A percentile compares a stretch with the other conserved stretches of the same genome.
Evolutionary conservation across 1,140 invertebrate genomes (phyloP).

Genomic region (Spodoptera frugiperda): DNA sequence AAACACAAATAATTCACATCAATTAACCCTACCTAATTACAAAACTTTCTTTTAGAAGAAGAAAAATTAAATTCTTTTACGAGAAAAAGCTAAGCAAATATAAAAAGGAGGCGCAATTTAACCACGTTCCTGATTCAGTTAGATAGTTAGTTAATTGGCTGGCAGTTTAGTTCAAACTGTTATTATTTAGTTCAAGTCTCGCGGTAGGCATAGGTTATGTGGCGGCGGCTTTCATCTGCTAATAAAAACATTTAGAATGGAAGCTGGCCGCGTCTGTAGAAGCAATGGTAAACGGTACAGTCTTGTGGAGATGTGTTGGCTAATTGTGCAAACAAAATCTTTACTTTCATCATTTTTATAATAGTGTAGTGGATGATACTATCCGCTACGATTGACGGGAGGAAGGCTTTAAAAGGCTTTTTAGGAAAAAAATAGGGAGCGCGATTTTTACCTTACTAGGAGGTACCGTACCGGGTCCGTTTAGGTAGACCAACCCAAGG

Average conservation of each 20-base stretch:
- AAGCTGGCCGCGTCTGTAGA: conserved; percentile 28
- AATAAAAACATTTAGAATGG: conserved; percentile 47
- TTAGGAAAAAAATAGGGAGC: no score
- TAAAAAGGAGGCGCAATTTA: neutral
- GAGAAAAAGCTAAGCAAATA: neutral
- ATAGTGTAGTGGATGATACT: no score
- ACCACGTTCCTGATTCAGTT: neutral
- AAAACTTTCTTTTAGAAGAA: no score
- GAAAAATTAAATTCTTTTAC: neutral
- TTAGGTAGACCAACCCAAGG: no score
- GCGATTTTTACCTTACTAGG: no score
- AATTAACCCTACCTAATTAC: no score
- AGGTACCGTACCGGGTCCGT: no score
- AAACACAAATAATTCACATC: no score
- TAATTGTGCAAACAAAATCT: no score
- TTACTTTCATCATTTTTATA: no score
- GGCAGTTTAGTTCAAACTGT: conserved; percentile 25
- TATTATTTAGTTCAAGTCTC: conserved; percentile 15
- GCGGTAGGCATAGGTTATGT: conserved; percentile 27
- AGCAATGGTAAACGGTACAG: conserved; percentile 30
- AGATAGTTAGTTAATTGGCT: conserved; percentile 11
- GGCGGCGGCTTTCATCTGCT: conserved; percentile 32
- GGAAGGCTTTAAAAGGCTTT: no score
- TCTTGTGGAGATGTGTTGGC: neutral
- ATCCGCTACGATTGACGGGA: no score